phyloP scores from a whole-genome alignment of 2,888 invertebrate species.

The Eumacrocentrus americanus region DNA sequence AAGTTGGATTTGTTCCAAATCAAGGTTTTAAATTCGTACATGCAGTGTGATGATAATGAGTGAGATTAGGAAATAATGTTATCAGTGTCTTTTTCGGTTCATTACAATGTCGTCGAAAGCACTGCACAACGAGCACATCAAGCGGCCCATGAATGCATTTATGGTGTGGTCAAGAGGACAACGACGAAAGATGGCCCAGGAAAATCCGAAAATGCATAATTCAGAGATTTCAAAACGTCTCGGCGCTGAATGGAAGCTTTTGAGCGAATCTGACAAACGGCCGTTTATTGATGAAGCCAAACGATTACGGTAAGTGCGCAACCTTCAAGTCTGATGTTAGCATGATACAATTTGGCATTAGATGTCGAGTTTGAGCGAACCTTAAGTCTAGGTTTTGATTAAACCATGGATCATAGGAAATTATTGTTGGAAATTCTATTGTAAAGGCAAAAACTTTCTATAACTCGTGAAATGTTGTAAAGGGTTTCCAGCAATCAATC shows the following conservation, averaged over 20 bases:
- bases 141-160: conserved; percentile 93
- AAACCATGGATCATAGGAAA: too few relatives aligned
- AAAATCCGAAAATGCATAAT: conserved; percentile 94
- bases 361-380: too few relatives aligned
- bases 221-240: conserved; percentile 88
- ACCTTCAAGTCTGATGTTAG: too few relatives aligned
- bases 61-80: conserved; percentile 9
- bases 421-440: too few relatives aligned
- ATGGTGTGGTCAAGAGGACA: conserved; percentile 94
- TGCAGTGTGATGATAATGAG: neutral
- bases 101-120: conserved; percentile 57
- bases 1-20: too few relatives aligned
- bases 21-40: neutral
- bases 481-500: too few relatives aligned
- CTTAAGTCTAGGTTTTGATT: too few relatives aligned
- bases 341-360: too few relatives aligned
- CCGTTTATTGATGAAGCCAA: conserved; percentile 93
- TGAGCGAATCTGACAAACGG: conserved; percentile 84
- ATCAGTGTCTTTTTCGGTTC: conserved; percentile 1
- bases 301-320: conserved; percentile 80
- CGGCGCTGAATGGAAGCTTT: conserved; percentile 87
- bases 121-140: conserved; percentile 77
- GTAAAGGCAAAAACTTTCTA: too few relatives aligned
- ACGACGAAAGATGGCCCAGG: conserved; percentile 89
- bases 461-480: too few relatives aligned